Evolutionary conservation across 2,888 invertebrate genomes (phyloP), one percentile per base, ranked within the genome.

Genomic region (Anodontia alba): DNA sequence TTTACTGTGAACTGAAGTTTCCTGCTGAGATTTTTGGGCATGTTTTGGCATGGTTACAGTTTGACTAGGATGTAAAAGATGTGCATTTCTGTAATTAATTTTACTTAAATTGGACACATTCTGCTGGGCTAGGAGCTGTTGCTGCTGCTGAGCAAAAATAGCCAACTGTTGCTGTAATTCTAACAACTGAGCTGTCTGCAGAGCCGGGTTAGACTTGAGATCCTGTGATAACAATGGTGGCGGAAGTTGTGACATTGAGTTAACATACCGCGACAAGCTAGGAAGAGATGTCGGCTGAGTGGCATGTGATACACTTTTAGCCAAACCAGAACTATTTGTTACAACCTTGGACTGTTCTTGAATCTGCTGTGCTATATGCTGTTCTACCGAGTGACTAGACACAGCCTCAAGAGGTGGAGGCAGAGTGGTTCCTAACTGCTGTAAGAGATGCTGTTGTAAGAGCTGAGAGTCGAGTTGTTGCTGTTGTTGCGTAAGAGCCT

Each of bases 381-480:
- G 54, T 54, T 26, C 54, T 26, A 54, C 23, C 10, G 54, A 54
- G 3, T 49, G 12, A 20, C 17, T 49, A 54, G 54, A 26, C 12
- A 62, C n/a, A 20, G 62, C 17, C 12, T 33, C 26, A 2, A 1
- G 62, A 8, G 31, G 62, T 15, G 62, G 62, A 62, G 62, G 62
- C 5, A 31, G 62, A 17, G 33, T 7, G 1, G 31, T 62, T 33
- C 33, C 31, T 5, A 62, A 10, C 20, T 33, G 62, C 33, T 62
- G 31, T 5, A 62, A 33, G 33, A 62, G 26, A 15, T 33, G 31
- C 69, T 74, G 80, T 57, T 84, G 81, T 42, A 81, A 43, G 29
- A 82, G 73, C 23, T 79, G 73, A 12, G 81, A 75, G 49, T 75
- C 81, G 0, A 80, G 54, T n/a, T 72, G 71, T n/a, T 69, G 76